phyloP scores from a whole-genome alignment of 2,888 invertebrate genomes.

The Euplagia quadripunctaria region DNA sequence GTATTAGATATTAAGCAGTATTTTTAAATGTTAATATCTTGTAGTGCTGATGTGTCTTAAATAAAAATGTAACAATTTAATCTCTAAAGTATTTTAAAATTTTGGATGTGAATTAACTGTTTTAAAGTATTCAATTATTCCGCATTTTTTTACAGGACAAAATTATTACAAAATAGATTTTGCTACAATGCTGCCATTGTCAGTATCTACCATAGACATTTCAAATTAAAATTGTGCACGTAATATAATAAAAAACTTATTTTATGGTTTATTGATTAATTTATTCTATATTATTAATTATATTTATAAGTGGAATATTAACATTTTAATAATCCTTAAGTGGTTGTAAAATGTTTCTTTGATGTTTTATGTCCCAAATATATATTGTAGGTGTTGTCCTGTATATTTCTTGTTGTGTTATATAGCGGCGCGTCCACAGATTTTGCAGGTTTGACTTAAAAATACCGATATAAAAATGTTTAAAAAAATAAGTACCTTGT shows the following conservation, averaged over 20 bases:
- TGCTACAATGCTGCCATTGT: conserved; percentile 15
- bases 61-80: conserved; percentile 18
- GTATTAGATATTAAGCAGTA: conserved; percentile 22
- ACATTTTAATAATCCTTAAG: not conserved
- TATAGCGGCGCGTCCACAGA: not conserved
- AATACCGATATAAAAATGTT: not conserved
- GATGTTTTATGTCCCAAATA: conserved; percentile 25
- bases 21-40: conserved; percentile 22
- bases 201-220: not conserved
- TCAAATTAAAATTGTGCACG: not conserved
- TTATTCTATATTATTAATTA: not conserved
- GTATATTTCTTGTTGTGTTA: conserved; percentile 14
- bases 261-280: conserved; percentile 2
- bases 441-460: not conserved
- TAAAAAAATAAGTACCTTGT: no score
- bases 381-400: conserved; percentile 33
- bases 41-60: conserved; percentile 31
- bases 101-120: conserved; percentile 12
- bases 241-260: not conserved
- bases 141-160: not conserved
- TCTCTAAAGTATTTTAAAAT: conserved; percentile 14
- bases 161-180: not conserved
- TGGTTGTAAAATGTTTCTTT: conserved; percentile 13
- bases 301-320: not conserved
- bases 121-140: conserved; percentile 1